These are phyloP conservation scores for Caenorhabditis becei DNA, from an alignment of 2,888 invertebrate genomes.

Conservation along the genomic window DNA sequence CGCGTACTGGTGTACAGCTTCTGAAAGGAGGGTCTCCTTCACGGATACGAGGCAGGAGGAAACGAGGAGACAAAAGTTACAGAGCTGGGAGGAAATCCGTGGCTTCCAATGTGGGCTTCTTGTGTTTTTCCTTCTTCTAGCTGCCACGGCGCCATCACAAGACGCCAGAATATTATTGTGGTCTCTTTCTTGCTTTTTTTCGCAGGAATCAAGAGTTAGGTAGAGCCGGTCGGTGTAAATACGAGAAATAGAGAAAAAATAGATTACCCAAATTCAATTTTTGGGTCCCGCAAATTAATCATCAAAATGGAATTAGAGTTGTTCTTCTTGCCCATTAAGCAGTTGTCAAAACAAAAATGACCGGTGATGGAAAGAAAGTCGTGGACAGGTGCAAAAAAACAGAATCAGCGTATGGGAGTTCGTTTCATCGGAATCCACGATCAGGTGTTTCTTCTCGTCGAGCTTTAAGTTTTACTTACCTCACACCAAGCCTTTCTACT, in stretches of 20 bases:
- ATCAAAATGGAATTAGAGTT: conserved; percentile 24
- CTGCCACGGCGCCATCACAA: conserved; percentile 38
- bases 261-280: conserved; percentile 45
- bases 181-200: conserved; percentile 34
- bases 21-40: background rate
- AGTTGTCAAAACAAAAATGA: conserved; percentile 9
- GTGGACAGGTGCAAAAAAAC: conserved; percentile 23
- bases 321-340: conserved; percentile 15
- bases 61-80: conserved; percentile 28
- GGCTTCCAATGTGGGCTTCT: conserved; percentile 22
- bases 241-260: conserved; percentile 21
- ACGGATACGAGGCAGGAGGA: conserved; percentile 6
- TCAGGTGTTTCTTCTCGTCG: no score
- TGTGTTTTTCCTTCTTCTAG: conserved; percentile 11
- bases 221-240: conserved; percentile 41
- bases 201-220: conserved; percentile 49
- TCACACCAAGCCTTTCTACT: no score
- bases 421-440: background rate
- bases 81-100: conserved; percentile 34
- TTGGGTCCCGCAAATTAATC: conserved; percentile 48
- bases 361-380: background rate
- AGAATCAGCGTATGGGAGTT: background rate
- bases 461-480: no score
- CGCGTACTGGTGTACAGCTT: conserved; percentile 11
- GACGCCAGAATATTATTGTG: conserved; percentile 56